Evolutionary conservation across 2,797 vertebrate genomes (phyloP).

Genomic region (Melopsittacus undulatus): DNA sequence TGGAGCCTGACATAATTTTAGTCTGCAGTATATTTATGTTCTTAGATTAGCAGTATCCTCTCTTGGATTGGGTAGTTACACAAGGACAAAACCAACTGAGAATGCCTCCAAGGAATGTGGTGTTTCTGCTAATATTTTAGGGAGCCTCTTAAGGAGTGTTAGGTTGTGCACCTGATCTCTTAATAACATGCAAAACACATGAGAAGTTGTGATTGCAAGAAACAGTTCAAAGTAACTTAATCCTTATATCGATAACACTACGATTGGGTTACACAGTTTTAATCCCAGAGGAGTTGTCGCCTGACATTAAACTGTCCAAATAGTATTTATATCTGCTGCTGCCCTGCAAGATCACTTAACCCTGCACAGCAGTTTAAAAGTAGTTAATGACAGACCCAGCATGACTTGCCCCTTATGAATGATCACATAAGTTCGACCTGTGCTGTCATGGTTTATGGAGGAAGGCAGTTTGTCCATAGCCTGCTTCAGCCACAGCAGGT

Average conservation of each 20-base stretch:
- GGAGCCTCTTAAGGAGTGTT: background rate
- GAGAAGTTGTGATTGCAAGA: background rate
- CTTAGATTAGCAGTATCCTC: background rate
- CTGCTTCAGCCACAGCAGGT: slow-evolving; percentile 80
- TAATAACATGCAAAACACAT: background rate
- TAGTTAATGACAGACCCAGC: slow-evolving; percentile 87
- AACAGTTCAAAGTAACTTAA: slow-evolving; percentile 78
- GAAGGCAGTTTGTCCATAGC: slow-evolving; percentile 83
- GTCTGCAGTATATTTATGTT: background rate
- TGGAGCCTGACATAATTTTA: background rate
- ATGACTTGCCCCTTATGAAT: slow-evolving; percentile 83
- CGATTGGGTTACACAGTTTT: slow-evolving; percentile 89
- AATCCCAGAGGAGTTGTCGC: slow-evolving; percentile 93
- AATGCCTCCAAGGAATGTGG: background rate
- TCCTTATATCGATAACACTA: slow-evolving; percentile 81
- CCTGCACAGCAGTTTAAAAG: slow-evolving; percentile 86
- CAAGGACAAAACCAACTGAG: background rate
- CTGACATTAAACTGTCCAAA: slow-evolving; percentile 97
- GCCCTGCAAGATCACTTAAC: slow-evolving; percentile 85
- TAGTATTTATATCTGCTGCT: slow-evolving; percentile 92
- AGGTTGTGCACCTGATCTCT: background rate
- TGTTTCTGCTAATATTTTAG: background rate
- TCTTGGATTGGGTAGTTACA: background rate
- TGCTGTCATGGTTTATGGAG: slow-evolving; percentile 89
- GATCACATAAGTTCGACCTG: slow-evolving; percentile 85